A percentile compares a stretch with the other conserved stretches of the same genome.
Evolutionary conservation across 92 coral and sea anemone genomes (phyloP).

Genomic region (Epizoanthus stellaris): DNA sequence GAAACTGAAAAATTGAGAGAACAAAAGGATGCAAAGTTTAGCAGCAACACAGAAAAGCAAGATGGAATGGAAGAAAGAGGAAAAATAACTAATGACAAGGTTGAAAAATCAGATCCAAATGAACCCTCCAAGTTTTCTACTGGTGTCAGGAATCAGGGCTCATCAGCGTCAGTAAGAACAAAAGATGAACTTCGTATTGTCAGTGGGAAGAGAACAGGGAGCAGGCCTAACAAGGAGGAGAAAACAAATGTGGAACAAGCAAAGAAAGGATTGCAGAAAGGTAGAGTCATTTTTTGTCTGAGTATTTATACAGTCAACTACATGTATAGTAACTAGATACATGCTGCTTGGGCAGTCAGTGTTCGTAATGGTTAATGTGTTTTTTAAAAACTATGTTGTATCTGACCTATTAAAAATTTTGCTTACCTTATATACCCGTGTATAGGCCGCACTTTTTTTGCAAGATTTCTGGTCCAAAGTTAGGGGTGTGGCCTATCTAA

Average conservation of each 20-base stretch:
- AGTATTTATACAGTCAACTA: not conserved
- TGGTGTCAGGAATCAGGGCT: not conserved
- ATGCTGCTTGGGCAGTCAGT: no score
- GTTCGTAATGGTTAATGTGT: no score
- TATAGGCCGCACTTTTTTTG: no score
- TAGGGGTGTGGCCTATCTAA: no score
- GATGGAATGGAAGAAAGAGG: constrained; percentile 6
- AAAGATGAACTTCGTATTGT: constrained; percentile 2
- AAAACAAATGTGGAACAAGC: not conserved
- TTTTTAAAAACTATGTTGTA: no score
- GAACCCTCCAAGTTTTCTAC: constrained; percentile 18
- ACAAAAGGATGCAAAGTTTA: not conserved
- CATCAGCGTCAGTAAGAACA: not conserved
- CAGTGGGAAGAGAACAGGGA: not conserved
- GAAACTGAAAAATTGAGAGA: not conserved
- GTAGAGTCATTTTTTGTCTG: constrained; percentile 7
- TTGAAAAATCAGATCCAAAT: constrained; percentile 4
- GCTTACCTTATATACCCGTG: no score
- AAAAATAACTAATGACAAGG: constrained; percentile 2
- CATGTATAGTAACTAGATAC: no score
- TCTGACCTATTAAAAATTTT: no score
- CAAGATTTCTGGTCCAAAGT: no score
- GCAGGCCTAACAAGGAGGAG: not conserved
- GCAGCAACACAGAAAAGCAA: not conserved
- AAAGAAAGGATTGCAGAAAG: constrained; percentile 16